Percentiles rank a stretch among this genome's conserved stretches.
Conservation (phyloP, 2,797 vertebrate species). For the Rousettus madagascariensis region DNA sequence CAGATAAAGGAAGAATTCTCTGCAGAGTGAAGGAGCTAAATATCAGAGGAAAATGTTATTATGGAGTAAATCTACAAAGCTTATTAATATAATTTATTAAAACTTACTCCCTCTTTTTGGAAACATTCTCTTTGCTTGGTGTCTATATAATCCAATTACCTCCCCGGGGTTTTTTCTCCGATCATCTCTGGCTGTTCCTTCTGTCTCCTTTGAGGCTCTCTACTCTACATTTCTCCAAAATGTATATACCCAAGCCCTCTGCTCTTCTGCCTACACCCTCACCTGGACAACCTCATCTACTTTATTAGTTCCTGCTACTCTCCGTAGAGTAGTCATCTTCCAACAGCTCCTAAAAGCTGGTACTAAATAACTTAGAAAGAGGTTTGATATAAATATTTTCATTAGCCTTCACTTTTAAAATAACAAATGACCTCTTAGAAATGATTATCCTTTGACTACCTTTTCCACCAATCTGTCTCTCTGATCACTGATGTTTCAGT, state of each 20-base stretch:
- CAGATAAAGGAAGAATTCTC: neutral
- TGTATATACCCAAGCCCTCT: neutral
- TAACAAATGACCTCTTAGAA: neutral
- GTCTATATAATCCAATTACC: neutral
- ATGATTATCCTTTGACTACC: neutral
- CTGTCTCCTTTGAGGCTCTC: neutral
- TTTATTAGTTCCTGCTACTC: neutral
- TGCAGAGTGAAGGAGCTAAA: neutral
- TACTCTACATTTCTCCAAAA: neutral
- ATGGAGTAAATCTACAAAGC: neutral
- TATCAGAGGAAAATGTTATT: neutral
- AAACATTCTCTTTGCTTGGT: neutral
- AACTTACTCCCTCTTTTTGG: neutral
- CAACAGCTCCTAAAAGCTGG: neutral
- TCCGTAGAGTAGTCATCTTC: neutral
- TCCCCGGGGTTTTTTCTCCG: neutral
- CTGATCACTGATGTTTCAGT: neutral
- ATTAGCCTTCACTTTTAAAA: slow-evolving; percentile 20
- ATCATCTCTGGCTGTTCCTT: neutral
- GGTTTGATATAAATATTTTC: neutral
- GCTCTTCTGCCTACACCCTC: neutral
- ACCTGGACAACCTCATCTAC: neutral
- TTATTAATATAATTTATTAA: neutral
- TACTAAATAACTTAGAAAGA: neutral
- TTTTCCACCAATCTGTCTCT: neutral